These are phyloP conservation scores for Urocynchramus pylzowi DNA, from an alignment of 2,113 vertebrate species.

Conservation along the genomic window DNA sequence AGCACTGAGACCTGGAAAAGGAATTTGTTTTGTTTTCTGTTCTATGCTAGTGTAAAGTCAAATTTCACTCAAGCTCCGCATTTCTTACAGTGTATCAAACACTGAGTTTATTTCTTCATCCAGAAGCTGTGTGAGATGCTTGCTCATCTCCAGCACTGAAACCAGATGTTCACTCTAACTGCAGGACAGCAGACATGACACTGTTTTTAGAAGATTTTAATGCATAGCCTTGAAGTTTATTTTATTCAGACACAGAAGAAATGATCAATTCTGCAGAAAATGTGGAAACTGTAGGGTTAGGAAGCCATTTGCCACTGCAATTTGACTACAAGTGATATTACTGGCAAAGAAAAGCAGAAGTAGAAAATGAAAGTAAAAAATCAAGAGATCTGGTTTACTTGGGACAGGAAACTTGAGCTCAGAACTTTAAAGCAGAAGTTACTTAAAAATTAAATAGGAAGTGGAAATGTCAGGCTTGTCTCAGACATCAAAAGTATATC, in stretches of 20 bases:
- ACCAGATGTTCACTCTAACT: neutral
- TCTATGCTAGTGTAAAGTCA: neutral
- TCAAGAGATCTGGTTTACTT: neutral
- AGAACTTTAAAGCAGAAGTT: constrained; percentile 11
- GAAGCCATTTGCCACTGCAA: neutral
- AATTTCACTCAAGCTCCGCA: neutral
- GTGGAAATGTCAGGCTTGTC: neutral
- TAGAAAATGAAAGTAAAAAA: constrained; percentile 47
- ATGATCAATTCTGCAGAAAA: neutral
- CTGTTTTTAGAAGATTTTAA: neutral
- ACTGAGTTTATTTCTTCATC: neutral
- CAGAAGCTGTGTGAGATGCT: neutral
- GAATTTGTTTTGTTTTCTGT: neutral
- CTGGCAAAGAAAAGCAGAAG: constrained; percentile 2
- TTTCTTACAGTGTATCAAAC: neutral
- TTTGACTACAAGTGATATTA: neutral
- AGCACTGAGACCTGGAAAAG: neutral
- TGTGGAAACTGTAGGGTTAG: neutral
- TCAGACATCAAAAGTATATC: neutral
- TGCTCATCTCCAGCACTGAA: neutral
- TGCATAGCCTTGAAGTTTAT: neutral
- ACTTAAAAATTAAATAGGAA: constrained; percentile 30
- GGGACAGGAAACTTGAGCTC: neutral
- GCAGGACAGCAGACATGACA: neutral
- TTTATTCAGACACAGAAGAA: neutral